Percentiles rank a stretch among this genome's conserved stretches.
Evolutionary conservation across 2,888 invertebrate genomes (phyloP).

Genomic region (Endomychus coccineus): DNA sequence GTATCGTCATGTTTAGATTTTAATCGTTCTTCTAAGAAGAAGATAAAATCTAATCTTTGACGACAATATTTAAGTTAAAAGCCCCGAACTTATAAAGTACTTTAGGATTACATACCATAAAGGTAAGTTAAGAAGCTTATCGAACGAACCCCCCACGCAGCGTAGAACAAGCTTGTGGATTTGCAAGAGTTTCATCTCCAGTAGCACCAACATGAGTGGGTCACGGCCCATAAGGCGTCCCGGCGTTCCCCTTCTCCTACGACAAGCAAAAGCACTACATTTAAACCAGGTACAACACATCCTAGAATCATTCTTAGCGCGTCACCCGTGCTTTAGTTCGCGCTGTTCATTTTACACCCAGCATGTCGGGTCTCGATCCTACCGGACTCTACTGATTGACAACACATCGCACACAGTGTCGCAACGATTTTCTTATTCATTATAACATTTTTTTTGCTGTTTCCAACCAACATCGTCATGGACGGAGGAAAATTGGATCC

Average conservation of each 20-base stretch:
- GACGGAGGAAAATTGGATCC: conserved; percentile 43
- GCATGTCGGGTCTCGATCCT: conserved; percentile 40
- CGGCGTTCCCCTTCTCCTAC: conserved; percentile 31
- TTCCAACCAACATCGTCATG: conserved; percentile 28
- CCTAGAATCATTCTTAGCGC: conserved; percentile 31
- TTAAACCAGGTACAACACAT: conserved; percentile 31
- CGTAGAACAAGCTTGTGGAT: conserved; percentile 12
- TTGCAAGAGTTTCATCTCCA: conserved; percentile 33
- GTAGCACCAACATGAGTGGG: conserved; percentile 41
- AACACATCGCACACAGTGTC: conserved; percentile 8
- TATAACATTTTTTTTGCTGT: background rate
- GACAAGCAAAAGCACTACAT: conserved; percentile 29
- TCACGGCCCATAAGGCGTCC: conserved; percentile 40
- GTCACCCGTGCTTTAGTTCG: conserved; percentile 15
- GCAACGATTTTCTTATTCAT: conserved; percentile 5
- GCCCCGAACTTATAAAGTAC: too few species aligned
- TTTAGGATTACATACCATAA: too few species aligned
- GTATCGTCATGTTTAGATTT: too few species aligned
- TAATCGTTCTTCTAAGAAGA: too few species aligned
- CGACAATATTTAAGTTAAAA: too few species aligned
- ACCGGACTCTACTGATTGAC: conserved; percentile 39
- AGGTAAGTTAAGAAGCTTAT: too few species aligned
- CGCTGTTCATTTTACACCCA: conserved; percentile 16
- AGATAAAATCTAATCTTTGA: too few species aligned
- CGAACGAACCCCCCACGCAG: conserved; percentile 9